phyloP scores from a whole-genome alignment of 2,113 vertebrate genomes.

The Callaeas wilsoni region DNA sequence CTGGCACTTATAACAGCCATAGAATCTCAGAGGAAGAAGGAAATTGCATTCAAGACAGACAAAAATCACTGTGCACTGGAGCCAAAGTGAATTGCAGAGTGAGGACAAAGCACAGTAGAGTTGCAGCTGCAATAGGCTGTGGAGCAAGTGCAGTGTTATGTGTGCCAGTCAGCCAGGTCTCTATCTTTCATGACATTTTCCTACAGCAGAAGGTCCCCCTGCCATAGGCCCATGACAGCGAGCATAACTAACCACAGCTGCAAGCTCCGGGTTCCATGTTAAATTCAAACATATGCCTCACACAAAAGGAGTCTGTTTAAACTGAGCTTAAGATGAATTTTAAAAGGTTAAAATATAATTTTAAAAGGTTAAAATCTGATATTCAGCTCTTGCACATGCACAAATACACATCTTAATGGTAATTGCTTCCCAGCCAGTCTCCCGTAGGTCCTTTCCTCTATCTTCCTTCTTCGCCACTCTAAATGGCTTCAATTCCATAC shows the following conservation, averaged over 20 bases:
- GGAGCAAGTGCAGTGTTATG: neutral
- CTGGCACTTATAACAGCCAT: neutral
- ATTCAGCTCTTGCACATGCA: neutral
- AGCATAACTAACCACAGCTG: neutral
- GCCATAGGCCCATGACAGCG: fast-evolving
- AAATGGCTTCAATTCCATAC: neutral
- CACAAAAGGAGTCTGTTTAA: neutral
- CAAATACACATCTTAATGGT: neutral
- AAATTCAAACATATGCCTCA: neutral
- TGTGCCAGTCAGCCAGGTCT: neutral
- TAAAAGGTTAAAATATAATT: neutral
- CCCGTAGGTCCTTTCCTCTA: neutral
- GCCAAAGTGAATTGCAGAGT: neutral
- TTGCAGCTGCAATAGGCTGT: neutral
- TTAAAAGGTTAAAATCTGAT: neutral
- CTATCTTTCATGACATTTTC: neutral
- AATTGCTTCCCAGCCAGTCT: neutral
- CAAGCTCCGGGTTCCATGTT: neutral
- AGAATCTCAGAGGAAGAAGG: neutral
- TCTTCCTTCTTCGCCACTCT: neutral
- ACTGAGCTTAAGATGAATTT: neutral
- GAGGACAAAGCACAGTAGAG: neutral
- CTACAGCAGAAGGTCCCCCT: neutral
- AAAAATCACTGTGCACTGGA: neutral
- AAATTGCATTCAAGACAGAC: neutral